phyloP scores from a whole-genome alignment of 2,797 vertebrate genomes.

The Adrianichthys oophorus region DNA sequence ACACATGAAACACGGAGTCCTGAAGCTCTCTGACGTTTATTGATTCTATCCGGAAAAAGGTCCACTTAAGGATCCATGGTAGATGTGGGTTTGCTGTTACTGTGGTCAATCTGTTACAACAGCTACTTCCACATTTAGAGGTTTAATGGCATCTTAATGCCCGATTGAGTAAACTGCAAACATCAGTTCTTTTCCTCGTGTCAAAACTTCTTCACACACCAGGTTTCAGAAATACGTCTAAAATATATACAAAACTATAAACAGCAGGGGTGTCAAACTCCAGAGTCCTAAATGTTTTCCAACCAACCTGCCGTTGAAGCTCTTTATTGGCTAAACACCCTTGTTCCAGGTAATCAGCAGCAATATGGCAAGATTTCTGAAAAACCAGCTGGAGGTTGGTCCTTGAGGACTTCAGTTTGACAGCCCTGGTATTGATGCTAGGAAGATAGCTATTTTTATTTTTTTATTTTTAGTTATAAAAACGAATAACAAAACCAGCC shows the following conservation, averaged over 20 bases:
- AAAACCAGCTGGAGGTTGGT: too few species aligned
- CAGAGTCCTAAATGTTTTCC: too few species aligned
- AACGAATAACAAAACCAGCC: too few species aligned
- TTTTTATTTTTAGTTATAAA: too few species aligned
- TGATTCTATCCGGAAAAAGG: conserved; percentile 18
- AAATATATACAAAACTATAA: not conserved
- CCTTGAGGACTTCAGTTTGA: too few species aligned
- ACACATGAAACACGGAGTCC: not conserved
- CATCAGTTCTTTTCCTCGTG: conserved; percentile 45
- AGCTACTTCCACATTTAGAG: conserved; percentile 51
- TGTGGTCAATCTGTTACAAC: conserved; percentile 57
- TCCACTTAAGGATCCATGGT: conserved; percentile 15
- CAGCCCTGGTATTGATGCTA: too few species aligned
- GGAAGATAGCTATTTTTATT: too few species aligned
- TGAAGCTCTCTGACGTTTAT: conserved; percentile 22
- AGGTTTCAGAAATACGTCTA: not conserved
- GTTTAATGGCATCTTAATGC: conserved; percentile 63
- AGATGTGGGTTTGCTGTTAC: conserved; percentile 62
- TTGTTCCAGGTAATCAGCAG: too few species aligned
- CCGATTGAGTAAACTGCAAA: conserved; percentile 32
- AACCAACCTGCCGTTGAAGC: too few species aligned
- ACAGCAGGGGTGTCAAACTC: too few species aligned
- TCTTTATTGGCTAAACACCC: too few species aligned
- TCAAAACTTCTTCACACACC: conserved; percentile 22
- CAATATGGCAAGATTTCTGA: too few species aligned